A percentile compares a stretch with the other conserved stretches of the same genome.
phyloP scores from a whole-genome alignment of 2,113 vertebrate species.

The Sinocyclocheilus grahami region DNA sequence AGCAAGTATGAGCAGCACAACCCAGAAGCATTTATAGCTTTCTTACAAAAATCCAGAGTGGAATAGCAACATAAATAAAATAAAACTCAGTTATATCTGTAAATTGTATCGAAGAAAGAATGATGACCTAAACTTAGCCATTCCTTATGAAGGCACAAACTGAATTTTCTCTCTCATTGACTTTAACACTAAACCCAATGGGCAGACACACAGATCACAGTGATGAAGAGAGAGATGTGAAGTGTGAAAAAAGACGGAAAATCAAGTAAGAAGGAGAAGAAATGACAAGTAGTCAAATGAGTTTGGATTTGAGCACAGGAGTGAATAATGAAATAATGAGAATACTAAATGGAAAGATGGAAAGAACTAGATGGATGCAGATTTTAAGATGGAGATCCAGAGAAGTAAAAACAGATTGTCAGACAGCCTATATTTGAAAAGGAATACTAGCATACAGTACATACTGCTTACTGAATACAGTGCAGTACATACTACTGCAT shows the following conservation, averaged over 20 bases:
- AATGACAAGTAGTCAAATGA: neutral
- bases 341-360: neutral
- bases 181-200: neutral
- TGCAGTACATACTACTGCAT: neutral
- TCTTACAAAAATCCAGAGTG: neutral
- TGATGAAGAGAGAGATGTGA: neutral
- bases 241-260: neutral
- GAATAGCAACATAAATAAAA: slow-evolving; percentile 18
- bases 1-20: neutral
- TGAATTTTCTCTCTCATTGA: neutral
- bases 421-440: neutral
- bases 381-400: neutral
- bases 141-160: slow-evolving; percentile 10
- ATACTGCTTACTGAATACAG: neutral
- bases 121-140: neutral
- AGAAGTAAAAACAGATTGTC: neutral
- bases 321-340: neutral
- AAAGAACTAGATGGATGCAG: neutral
- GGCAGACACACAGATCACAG: neutral
- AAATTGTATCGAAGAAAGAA: neutral
- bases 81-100: neutral
- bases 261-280: neutral
- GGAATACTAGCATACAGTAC: neutral
- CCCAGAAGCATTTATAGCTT: neutral
- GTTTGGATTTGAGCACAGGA: neutral